phyloP scores from a whole-genome alignment of 2,888 invertebrate species.

The Clanis bilineata region DNA sequence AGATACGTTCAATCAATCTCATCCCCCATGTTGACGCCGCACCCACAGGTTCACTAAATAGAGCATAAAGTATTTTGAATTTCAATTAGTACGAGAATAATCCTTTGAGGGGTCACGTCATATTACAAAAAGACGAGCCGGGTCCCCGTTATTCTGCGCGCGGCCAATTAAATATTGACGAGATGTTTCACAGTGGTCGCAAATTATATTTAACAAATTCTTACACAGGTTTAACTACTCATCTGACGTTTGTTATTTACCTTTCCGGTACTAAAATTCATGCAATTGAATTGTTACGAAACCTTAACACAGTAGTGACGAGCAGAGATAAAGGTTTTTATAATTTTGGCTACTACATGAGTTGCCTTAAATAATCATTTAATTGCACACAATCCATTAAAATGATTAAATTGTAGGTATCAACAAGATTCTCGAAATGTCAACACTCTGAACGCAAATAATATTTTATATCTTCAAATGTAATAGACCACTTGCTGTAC shows the following conservation, averaged over 20 bases:
- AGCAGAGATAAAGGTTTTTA: no score
- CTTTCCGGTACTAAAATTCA: no score
- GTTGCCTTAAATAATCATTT: no score
- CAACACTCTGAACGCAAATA: no score
- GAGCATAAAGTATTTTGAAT: slow-evolving; percentile 66
- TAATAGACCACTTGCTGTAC: no score
- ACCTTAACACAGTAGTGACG: no score
- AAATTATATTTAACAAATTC: slow-evolving; percentile 1
- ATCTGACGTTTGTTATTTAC: no score
- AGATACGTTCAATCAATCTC: slow-evolving; percentile 23
- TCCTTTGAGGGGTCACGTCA: slow-evolving; percentile 60
- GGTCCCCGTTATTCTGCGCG: slow-evolving; percentile 46
- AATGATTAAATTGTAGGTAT: not conserved
- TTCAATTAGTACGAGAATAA: slow-evolving; percentile 64
- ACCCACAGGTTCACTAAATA: slow-evolving; percentile 41
- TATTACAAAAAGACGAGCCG: slow-evolving; percentile 67
- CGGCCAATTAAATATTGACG: slow-evolving; percentile 60
- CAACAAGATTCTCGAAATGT: not conserved
- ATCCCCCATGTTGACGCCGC: slow-evolving; percentile 19
- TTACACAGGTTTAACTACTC: no score
- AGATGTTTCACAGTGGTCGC: slow-evolving; percentile 44
- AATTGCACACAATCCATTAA: no score
- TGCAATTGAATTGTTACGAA: no score
- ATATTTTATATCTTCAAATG: no score
- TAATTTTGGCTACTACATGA: no score